Conservation (phyloP, 1,140 invertebrate genomes). For the Drepana arcuata region DNA sequence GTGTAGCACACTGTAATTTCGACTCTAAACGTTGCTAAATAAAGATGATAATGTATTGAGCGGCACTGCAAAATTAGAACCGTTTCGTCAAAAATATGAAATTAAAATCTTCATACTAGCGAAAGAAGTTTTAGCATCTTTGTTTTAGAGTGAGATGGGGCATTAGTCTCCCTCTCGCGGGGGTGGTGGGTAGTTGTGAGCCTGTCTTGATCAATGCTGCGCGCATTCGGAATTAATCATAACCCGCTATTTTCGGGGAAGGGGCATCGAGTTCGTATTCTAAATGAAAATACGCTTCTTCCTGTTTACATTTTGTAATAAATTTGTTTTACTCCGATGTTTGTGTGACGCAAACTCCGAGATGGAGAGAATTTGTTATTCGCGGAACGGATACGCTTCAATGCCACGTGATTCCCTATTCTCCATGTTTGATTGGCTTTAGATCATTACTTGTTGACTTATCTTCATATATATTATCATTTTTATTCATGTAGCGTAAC, state of each 20-base stretch:
- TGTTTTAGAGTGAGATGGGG: conserved; percentile 67
- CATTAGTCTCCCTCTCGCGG: conserved; percentile 59
- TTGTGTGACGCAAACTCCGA: conserved; percentile 43
- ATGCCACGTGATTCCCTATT: too few relatives aligned
- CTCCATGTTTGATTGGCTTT: too few relatives aligned
- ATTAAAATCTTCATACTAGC: conserved; percentile 72
- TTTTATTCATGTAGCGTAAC: too few relatives aligned
- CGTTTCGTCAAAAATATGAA: conserved; percentile 71
- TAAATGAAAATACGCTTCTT: conserved; percentile 69
- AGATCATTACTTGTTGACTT: conserved; percentile 1
- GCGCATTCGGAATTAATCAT: conserved; percentile 70
- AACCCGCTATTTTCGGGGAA: conserved; percentile 65
- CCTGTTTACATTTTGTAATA: conserved; percentile 71
- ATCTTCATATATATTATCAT: neutral
- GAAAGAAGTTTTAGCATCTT: conserved; percentile 72
- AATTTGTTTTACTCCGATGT: conserved; percentile 66
- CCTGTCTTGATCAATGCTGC: conserved; percentile 66
- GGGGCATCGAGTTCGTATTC: conserved; percentile 55
- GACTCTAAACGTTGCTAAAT: conserved; percentile 6
- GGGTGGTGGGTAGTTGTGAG: conserved; percentile 62
- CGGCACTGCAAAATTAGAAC: conserved; percentile 52
- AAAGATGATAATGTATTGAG: conserved; percentile 20
- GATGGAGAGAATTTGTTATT: too few relatives aligned
- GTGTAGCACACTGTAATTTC: conserved; percentile 9
- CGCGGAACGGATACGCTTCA: too few relatives aligned